phyloP scores from a whole-genome alignment of 2,888 invertebrate species.

The Metellina segmentata region DNA sequence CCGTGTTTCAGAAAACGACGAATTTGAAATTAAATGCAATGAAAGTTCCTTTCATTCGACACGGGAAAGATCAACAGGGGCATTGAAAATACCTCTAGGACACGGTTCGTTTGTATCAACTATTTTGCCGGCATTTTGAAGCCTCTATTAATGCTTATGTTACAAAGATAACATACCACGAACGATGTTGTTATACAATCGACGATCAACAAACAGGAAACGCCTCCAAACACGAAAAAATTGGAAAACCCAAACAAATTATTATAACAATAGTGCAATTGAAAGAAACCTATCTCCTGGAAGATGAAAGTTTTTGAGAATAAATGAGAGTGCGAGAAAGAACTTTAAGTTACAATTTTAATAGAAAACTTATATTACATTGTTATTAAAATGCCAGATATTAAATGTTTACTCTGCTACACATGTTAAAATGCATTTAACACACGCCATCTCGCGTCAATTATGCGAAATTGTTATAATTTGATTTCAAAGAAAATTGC shows the following conservation, averaged over 20 bases:
- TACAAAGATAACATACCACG: background rate
- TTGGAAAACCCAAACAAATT: background rate
- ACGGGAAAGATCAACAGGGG: background rate
- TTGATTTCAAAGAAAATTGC: background rate
- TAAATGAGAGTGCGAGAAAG: background rate
- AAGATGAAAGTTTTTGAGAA: background rate
- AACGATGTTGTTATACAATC: background rate
- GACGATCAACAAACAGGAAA: conserved; percentile 34
- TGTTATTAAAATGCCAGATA: conserved; percentile 31
- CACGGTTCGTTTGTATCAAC: too few species aligned
- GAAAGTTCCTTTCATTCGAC: background rate
- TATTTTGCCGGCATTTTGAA: too few species aligned
- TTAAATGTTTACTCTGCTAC: conserved; percentile 63
- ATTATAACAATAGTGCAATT: background rate
- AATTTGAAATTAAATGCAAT: background rate
- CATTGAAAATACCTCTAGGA: too few species aligned
- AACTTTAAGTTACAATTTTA: background rate
- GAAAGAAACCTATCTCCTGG: background rate
- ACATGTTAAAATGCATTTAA: conserved; percentile 51
- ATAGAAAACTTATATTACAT: conserved; percentile 1
- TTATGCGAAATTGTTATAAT: conserved; percentile 55
- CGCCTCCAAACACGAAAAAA: conserved; percentile 36
- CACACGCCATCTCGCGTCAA: conserved; percentile 68
- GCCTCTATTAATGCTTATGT: too few species aligned
- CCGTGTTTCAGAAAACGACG: too few species aligned